These are phyloP conservation scores for Melanerpes formicivorus DNA, from an alignment of 2,113 vertebrate species.

Conservation along the genomic window DNA sequence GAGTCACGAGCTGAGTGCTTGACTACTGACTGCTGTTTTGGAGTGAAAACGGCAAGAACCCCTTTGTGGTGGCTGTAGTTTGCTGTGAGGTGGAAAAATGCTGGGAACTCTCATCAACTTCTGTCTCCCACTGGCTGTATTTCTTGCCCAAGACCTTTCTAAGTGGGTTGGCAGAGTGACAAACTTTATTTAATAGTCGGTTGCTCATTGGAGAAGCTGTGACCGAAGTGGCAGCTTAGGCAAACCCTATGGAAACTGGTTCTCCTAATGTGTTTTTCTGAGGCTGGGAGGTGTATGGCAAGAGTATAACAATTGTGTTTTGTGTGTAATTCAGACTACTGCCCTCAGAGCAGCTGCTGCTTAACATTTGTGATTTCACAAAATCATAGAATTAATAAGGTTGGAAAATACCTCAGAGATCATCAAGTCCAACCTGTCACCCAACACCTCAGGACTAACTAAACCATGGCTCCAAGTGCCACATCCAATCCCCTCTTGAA, in stretches of 20 bases:
- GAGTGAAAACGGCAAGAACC: slow-evolving; percentile 6
- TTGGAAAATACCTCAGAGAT: no score
- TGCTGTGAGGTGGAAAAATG: slow-evolving; percentile 57
- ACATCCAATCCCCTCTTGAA: no score
- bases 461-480: no score
- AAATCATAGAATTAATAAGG: no score
- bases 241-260: background rate
- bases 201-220: background rate
- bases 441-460: no score
- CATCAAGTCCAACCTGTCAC: no score
- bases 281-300: background rate
- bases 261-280: background rate
- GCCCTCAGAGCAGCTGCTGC: background rate
- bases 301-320: background rate
- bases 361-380: background rate
- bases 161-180: background rate
- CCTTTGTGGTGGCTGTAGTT: slow-evolving; percentile 26
- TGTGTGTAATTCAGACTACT: background rate
- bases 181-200: background rate
- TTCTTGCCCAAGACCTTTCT: slow-evolving; percentile 29
- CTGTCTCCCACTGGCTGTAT: background rate
- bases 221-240: background rate
- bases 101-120: slow-evolving; percentile 41
- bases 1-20: slow-evolving; percentile 20
- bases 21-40: slow-evolving; percentile 9